These are phyloP conservation scores for Macrophya annulata DNA, from an alignment of 2,888 invertebrate genomes.

Conservation along the genomic window DNA sequence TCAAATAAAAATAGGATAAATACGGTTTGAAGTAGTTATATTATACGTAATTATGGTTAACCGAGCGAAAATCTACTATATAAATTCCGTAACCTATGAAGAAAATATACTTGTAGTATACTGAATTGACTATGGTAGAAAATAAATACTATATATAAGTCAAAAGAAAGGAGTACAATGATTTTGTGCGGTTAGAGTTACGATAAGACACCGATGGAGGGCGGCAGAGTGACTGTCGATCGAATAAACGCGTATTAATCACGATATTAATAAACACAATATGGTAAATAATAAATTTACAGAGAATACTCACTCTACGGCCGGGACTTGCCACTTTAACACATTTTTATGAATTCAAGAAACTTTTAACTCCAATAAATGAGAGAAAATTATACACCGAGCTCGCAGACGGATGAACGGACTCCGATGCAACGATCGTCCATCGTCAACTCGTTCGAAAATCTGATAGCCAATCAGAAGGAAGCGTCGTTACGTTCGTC, in stretches of 20 bases:
- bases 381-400: neutral
- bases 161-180: neutral
- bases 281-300: neutral
- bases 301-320: neutral
- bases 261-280: neutral
- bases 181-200: neutral
- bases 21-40: no score
- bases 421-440: neutral
- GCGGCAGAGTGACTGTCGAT: neutral
- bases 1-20: no score
- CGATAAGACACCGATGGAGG: neutral
- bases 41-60: no score
- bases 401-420: neutral
- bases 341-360: neutral
- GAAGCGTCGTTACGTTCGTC: neutral
- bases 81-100: neutral
- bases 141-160: neutral
- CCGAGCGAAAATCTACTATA: neutral
- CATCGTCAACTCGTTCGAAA: neutral
- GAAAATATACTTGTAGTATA: neutral
- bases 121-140: neutral
- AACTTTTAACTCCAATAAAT: neutral
- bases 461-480: neutral
- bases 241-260: neutral
- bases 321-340: neutral